These are phyloP conservation scores for Chaenocephalus aceratus DNA, from an alignment of 2,113 vertebrate genomes.

Conservation along the genomic window DNA sequence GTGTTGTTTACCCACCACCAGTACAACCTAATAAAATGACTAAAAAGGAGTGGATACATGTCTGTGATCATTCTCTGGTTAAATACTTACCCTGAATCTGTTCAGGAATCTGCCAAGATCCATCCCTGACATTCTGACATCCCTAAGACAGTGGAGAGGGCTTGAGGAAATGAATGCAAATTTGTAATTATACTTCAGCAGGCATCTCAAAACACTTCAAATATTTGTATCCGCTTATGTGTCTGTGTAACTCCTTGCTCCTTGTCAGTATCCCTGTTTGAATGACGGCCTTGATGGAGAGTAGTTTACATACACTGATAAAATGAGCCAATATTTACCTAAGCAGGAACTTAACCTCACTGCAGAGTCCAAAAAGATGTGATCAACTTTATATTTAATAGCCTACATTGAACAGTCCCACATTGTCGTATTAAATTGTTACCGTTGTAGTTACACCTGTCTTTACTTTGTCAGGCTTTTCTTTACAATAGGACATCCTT, in stretches of 20 bases:
- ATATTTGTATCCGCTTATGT: slow-evolving; percentile 35
- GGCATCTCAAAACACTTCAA: slow-evolving; percentile 30
- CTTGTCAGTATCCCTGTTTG: slow-evolving; percentile 11
- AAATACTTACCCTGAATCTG: slow-evolving; percentile 44
- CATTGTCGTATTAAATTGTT: not conserved
- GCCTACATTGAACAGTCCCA: not conserved
- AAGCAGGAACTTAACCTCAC: slow-evolving; percentile 28
- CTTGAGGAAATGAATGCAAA: slow-evolving; percentile 65
- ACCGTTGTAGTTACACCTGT: not conserved
- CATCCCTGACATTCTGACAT: slow-evolving; percentile 24
- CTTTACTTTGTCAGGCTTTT: not conserved
- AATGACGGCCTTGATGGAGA: slow-evolving; percentile 12
- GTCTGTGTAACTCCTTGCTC: slow-evolving; percentile 3
- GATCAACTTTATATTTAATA: slow-evolving; percentile 8
- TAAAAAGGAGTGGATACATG: slow-evolving; percentile 32
- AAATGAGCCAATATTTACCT: slow-evolving; percentile 46
- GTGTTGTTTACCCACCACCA: slow-evolving; percentile 9
- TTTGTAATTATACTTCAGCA: slow-evolving; percentile 48
- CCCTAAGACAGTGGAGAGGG: slow-evolving; percentile 29
- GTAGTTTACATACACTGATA: slow-evolving; percentile 29
- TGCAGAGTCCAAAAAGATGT: slow-evolving; percentile 6
- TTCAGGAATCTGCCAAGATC: slow-evolving; percentile 21
- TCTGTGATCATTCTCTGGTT: slow-evolving; percentile 19
- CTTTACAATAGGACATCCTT: not conserved
- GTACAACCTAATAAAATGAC: not conserved